Conservation (phyloP, 2,797 vertebrate genomes). For the Iguana delicatissima region DNA sequence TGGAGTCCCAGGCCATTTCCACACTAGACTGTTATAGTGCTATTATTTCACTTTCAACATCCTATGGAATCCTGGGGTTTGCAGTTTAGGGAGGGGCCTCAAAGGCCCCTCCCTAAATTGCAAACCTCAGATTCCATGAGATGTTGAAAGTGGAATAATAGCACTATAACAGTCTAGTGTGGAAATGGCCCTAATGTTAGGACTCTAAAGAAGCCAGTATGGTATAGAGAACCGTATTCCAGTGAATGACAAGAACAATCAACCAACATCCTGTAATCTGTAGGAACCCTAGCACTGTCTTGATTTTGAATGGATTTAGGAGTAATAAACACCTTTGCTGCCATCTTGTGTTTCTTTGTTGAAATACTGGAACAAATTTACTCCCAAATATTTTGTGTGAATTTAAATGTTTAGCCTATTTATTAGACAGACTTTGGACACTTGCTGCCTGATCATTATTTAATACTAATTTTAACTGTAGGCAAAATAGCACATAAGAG, state of each 20-base stretch:
- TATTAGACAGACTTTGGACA: neutral
- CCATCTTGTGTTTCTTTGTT: constrained; percentile 65
- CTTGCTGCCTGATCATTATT: neutral
- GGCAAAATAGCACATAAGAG: neutral
- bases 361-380: neutral
- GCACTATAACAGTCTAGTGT: too few relatives aligned
- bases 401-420: neutral
- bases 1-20: too few relatives aligned
- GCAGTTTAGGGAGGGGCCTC: too few relatives aligned
- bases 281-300: neutral
- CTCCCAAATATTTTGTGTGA: neutral
- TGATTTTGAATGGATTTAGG: neutral
- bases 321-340: constrained; percentile 58
- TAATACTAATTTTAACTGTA: neutral
- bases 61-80: too few relatives aligned
- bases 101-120: too few relatives aligned
- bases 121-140: too few relatives aligned
- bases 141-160: too few relatives aligned
- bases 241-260: neutral
- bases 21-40: too few relatives aligned
- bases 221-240: neutral
- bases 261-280: too few relatives aligned
- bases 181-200: too few relatives aligned
- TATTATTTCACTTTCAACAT: too few relatives aligned
- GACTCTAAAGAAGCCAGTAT: too few relatives aligned